Base-by-base conservation (phyloP, 2,888 invertebrate genomes). In the Mechanitis mazaeus region DNA sequence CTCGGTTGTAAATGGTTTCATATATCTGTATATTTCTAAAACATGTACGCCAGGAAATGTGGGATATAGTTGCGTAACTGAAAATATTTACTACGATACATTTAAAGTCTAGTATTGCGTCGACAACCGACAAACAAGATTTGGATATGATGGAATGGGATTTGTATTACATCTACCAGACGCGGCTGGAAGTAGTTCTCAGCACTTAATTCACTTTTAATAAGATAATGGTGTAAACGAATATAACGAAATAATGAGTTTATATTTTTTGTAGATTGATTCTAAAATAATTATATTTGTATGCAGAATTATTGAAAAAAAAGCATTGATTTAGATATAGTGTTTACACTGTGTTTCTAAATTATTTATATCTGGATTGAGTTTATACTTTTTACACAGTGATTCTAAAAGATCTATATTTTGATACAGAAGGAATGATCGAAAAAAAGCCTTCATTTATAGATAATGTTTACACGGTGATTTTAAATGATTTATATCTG, bases 131-230 rank as follows among this genome's bases (percentile, higher is more conserved):
- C 33, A 46, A 68, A 69, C 69, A 56, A 59, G 71, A 65, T 68
- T 64, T 58, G 50, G 65, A 65, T 42, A 63, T 64, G 69, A 68
- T 62, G 72, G 71, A 71, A 64, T 71, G 64, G 63, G 54, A 57
- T 61, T 72, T 70, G 74, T 70, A 73, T 75, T 68, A 69, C 55
- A 71, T 72, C 72, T 64, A 69, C 70, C 63, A 69, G 42, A 59
- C 58, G 61, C 71, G 61, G 69, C 59, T 60, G 61, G 68, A 67
- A 67, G 64, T 69, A 64, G 73, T 72, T 75, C 59, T 64, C 35
- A 55, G 65, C 72, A 67, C 67, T 69, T 59, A 6, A 42, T 56
- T 33, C 65, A 50, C 64, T 67, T 59, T 63, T 50, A 64, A 61
- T 62, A 38, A 42, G 47, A 57, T 56, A 11, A 53, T 31, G 9